Conservation (phyloP, 2,113 vertebrate genomes). For the Axis porcinus region DNA sequence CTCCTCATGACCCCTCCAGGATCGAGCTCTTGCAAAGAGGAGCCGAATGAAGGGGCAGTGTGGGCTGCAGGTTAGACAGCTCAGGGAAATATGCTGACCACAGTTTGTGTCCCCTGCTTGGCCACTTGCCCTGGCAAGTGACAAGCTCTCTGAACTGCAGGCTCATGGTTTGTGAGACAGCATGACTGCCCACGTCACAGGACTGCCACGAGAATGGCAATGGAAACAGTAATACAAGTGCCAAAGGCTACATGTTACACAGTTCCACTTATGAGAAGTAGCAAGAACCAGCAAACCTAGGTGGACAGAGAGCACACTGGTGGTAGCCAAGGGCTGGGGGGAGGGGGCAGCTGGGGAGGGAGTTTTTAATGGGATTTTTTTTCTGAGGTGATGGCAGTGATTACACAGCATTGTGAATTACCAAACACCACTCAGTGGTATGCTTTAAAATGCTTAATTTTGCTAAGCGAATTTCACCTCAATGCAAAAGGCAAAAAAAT, state of each 20-base stretch:
- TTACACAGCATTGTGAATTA: not conserved
- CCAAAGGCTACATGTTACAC: not conserved
- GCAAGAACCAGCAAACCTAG: no score
- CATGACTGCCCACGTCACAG: no score
- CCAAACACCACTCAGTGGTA: not conserved
- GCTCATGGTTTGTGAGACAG: no score
- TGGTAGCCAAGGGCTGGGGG: not conserved
- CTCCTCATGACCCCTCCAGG: fast-evolving
- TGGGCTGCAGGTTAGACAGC: not conserved
- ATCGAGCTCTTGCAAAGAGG: not conserved
- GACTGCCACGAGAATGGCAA: not conserved
- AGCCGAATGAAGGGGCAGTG: fast-evolving
- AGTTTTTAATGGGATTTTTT: not conserved
- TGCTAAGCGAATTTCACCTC: not conserved
- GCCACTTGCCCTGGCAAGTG: not conserved
- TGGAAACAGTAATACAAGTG: not conserved
- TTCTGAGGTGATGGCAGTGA: not conserved
- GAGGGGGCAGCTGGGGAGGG: not conserved
- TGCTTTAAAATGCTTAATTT: not conserved
- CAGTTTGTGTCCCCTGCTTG: not conserved
- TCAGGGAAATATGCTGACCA: not conserved
- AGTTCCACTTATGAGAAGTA: not conserved
- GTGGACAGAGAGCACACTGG: not conserved
- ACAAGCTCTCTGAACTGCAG: not conserved
- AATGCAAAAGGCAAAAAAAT: not conserved